These are phyloP conservation scores for Pygoscelis antarcticus DNA, from an alignment of 2,113 vertebrate genomes.

Conservation along the genomic window DNA sequence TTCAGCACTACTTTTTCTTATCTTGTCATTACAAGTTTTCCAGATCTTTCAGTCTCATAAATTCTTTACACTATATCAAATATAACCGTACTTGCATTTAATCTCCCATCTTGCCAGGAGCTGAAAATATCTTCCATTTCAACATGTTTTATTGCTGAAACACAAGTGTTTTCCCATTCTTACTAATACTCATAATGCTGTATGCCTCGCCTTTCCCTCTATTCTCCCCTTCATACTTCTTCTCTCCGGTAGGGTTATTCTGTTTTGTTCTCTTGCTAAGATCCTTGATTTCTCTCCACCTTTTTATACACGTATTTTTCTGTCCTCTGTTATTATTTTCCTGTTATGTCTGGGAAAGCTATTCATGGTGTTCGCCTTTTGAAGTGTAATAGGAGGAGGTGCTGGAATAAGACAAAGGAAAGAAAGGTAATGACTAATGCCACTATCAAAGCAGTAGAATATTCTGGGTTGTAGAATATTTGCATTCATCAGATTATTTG, in stretches of 20 bases:
- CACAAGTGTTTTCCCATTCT: neutral
- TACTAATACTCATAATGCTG: constrained; percentile 32
- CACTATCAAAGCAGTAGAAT: neutral
- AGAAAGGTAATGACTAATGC: neutral
- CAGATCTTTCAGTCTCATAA: neutral
- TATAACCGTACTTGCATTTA: neutral
- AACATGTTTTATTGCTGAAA: neutral
- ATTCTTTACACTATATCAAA: neutral
- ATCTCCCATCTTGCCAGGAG: neutral
- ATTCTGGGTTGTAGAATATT: constrained; percentile 29
- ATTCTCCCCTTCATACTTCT: neutral
- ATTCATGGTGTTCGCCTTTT: neutral
- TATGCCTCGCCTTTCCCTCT: neutral
- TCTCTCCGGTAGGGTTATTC: neutral
- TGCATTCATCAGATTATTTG: neutral
- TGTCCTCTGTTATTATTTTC: neutral
- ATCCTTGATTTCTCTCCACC: neutral
- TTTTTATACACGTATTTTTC: neutral
- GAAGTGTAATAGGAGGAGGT: neutral
- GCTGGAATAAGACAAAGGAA: neutral
- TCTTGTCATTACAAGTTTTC: neutral
- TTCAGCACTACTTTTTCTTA: neutral
- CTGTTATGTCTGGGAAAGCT: neutral
- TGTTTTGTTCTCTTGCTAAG: neutral
- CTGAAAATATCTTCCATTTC: neutral